phyloP scores from a whole-genome alignment of 2,888 invertebrate species.

The Phengaris arion region DNA sequence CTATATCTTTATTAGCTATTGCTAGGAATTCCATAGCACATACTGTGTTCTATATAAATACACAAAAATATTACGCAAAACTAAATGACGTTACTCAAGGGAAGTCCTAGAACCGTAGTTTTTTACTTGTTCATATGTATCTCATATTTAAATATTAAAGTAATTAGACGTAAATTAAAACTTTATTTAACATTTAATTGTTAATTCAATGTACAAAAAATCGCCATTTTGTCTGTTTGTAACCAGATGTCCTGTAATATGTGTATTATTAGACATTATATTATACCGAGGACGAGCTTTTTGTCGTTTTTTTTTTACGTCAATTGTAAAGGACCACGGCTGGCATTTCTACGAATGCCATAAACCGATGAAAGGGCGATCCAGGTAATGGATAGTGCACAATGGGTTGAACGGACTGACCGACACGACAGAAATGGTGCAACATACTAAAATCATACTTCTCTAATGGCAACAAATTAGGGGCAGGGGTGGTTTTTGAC shows the following conservation, averaged over 20 bases:
- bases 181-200: neutral
- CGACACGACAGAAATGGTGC: slow-evolving; percentile 17
- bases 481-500: slow-evolving; percentile 14
- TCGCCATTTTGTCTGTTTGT: slow-evolving; percentile 22
- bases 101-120: neutral
- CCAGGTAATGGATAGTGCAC: slow-evolving; percentile 25
- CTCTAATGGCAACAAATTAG: slow-evolving; percentile 19
- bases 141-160: neutral
- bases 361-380: slow-evolving; percentile 25
- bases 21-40: neutral
- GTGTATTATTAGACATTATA: slow-evolving; percentile 8
- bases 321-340: slow-evolving; percentile 25
- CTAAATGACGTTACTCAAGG: neutral
- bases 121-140: neutral
- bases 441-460: slow-evolving; percentile 9
- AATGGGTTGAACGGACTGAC: slow-evolving; percentile 24
- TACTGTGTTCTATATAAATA: neutral
- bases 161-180: neutral
- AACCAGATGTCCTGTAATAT: slow-evolving; percentile 1
- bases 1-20: neutral
- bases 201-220: neutral
- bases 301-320: slow-evolving; percentile 11
- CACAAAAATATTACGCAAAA: neutral
- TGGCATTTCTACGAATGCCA: slow-evolving; percentile 24
- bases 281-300: slow-evolving; percentile 16